Base-by-base conservation (phyloP, 2,888 invertebrate genomes). In the Argyra leucocephala region DNA sequence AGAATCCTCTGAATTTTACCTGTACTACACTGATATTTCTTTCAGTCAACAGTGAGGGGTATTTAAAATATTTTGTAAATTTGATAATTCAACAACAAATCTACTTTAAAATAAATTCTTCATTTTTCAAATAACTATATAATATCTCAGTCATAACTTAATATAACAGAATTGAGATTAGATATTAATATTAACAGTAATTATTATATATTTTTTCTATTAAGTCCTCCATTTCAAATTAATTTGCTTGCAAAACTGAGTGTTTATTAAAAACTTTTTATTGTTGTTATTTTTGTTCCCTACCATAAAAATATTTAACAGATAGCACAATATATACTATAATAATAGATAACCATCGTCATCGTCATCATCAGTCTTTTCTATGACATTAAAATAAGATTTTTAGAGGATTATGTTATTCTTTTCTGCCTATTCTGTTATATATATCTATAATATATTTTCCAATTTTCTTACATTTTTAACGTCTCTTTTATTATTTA, bases 171-270 rank as follows among this genome's bases (percentile, higher is more conserved):
- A 37, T 15, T 12, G 48, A 2, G 12, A 48, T 37, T 15, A 12
- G n/a, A 48, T 48, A 48, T 3, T 18, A 15, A 15, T 18, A 48
- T 48, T 48, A 48, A 15, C 48, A 48, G 18, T 48, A 48, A 48
- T n/a, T n/a, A n/a, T n/a, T n/a, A n/a, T n/a, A n/a, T n/a, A n/a
- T 48, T 48, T 48, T 48, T 48, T 48, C 48, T 48, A 48, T 48
- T 48, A 48, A 48, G 48, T 48, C 48, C n/a, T 48, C 48, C 48
- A 18, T 48, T 48, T 48, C 48, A 48, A 48, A 48, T 48, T 48
- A 48, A 48, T 48, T 48, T 48, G 48, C n/a, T 48, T 48, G 48
- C n/a, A n/a, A 48, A 48, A 48, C n/a, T n/a, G n/a, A 48, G 48
- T 48, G 48, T 48, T 48, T 48, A 48, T 48, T 48, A 48, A 48